Evolutionary conservation across 1,140 invertebrate species (phyloP).

Genomic region (Euschistus heros): DNA sequence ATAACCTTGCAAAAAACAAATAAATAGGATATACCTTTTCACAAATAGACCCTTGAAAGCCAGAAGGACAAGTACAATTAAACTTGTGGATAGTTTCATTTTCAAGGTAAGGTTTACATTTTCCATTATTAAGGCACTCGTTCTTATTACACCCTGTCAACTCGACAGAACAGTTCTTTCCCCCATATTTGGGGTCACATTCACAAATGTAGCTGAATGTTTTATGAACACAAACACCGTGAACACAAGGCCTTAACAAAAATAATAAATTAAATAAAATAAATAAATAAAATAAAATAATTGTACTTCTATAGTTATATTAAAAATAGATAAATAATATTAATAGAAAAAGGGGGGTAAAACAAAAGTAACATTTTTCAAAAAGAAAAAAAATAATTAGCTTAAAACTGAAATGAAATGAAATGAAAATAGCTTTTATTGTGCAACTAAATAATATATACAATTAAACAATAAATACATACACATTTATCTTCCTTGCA

Average conservation of each 20-base stretch:
- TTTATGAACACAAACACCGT: constrained; percentile 66
- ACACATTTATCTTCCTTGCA: no score
- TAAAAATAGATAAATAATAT: no score
- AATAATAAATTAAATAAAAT: no score
- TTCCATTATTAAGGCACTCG: constrained; percentile 70
- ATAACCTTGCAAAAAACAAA: neutral
- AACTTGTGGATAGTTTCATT: constrained; percentile 68
- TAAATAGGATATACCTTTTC: constrained; percentile 46
- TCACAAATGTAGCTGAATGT: constrained; percentile 68
- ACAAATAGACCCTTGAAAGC: constrained; percentile 66
- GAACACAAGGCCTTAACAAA: constrained; percentile 53
- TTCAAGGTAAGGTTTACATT: constrained; percentile 67
- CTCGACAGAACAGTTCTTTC: constrained; percentile 82
- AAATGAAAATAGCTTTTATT: no score
- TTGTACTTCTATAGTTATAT: no score
- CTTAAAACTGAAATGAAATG: no score
- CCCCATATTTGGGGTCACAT: constrained; percentile 72
- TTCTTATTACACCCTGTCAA: constrained; percentile 59
- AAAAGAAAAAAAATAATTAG: no score
- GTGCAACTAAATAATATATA: no score
- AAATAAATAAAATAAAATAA: neutral
- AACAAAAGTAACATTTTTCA: no score
- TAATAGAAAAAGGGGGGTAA: no score
- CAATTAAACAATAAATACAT: no score
- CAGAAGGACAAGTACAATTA: constrained; percentile 72